Evolutionary conservation across 2,113 vertebrate genomes (phyloP).

Genomic region (Macrotus californicus): DNA sequence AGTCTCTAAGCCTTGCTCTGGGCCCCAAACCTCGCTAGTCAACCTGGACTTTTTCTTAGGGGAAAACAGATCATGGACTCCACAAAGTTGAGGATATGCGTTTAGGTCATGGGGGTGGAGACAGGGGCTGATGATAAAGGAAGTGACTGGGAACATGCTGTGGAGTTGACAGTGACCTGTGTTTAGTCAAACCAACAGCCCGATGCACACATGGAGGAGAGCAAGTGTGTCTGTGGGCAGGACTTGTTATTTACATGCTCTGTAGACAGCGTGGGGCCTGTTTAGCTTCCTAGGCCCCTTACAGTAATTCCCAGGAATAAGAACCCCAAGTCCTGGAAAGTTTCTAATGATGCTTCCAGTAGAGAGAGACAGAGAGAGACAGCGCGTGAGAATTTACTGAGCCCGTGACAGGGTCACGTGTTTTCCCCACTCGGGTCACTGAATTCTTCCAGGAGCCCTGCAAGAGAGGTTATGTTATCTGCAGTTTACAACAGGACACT

Average conservation of each 20-base stretch:
- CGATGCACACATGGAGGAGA: rapidly evolving
- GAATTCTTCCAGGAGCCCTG: not conserved
- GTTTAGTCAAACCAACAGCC: not conserved
- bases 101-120: not conserved
- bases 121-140: not conserved
- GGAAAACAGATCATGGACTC: not conserved
- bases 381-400: not conserved
- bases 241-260: rapidly evolving
- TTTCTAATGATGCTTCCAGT: not conserved
- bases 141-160: rapidly evolving
- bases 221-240: rapidly evolving
- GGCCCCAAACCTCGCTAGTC: rapidly evolving
- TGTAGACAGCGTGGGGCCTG: too few species aligned
- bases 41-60: not conserved
- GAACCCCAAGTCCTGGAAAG: not conserved
- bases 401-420: rapidly evolving
- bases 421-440: not conserved
- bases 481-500: not conserved
- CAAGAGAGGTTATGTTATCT: not conserved
- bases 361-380: not conserved
- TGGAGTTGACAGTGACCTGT: not conserved
- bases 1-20: not conserved
- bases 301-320: not conserved
- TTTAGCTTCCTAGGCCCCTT: not conserved
- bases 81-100: not conserved